Base-by-base conservation (phyloP, 2,888 invertebrate genomes). In the Diploptera punctata region DNA sequence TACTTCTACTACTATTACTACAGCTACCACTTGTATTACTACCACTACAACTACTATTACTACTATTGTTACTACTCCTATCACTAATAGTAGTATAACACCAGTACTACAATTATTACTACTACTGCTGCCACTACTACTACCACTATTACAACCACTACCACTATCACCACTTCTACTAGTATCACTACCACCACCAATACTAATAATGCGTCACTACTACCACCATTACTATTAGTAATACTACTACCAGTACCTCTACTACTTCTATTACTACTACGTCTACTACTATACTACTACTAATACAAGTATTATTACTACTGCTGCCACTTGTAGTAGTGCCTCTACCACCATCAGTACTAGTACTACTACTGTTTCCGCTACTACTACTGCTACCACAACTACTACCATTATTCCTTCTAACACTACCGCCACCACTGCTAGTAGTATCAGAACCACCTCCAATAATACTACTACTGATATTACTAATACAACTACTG, bases 1-100 rank as follows among this genome's bases (percentile, higher is more conserved):
- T 49, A 49, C 49, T n/a, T 10, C n/a, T 49, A 49, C 49, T n/a
- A 49, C n/a, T n/a, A 49, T n/a, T 49, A 49, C 49, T 49, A 49
- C 49, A 4, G n/a, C 49, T n/a, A 18, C 49, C 18, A 49, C 49
- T 49, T 10, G 9, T n/a, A 49, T 24, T 2, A 60, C 60, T n/a
- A 26, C 24, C n/a, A 60, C 60, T 29, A 49, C 49, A 4, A 49
- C 49, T n/a, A 49, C 49, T n/a, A 49, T 18, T 49, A 49, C 49
- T n/a, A 49, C 49, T n/a, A 49, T n/a, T n/a, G n/a, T n/a, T n/a
- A 49, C n/a, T 49, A n/a, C 49, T n/a, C 5, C 49, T n/a, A 49
- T n/a, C 18, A 18, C 49, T n/a, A 18, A 5, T 49, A 18, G 9
- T 49, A 18, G 9, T 49, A 18, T n/a, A n/a, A 18, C 49, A n/a